Percentiles rank a stretch among this genome's conserved stretches.
Evolutionary conservation across 2,797 vertebrate species (phyloP).

Genomic region (Poecile montanus): DNA sequence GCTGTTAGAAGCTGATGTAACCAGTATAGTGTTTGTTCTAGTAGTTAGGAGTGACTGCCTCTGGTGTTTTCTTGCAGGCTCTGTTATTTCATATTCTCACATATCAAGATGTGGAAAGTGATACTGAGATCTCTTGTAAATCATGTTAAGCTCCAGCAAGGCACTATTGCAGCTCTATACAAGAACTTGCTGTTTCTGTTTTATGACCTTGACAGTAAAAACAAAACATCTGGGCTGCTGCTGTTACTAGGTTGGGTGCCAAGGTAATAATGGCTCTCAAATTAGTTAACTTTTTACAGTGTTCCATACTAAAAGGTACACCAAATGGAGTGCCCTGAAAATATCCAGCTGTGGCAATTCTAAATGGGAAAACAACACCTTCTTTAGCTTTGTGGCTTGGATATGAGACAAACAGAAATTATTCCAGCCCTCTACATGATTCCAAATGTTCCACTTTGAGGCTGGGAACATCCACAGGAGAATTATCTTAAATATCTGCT

Average conservation of each 20-base stretch:
- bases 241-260: not conserved
- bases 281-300: not conserved
- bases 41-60: not conserved
- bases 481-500: not conserved
- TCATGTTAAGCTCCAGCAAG: not conserved
- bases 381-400: not conserved
- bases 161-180: not conserved
- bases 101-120: not conserved
- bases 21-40: not conserved
- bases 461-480: not conserved
- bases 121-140: not conserved
- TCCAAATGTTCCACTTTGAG: not conserved
- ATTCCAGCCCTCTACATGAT: not conserved
- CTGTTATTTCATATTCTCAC: not conserved
- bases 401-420: not conserved
- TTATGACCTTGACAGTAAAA: not conserved
- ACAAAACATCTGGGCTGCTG: not conserved
- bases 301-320: not conserved
- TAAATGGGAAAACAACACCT: not conserved
- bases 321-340: not conserved
- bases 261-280: not conserved
- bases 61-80: not conserved
- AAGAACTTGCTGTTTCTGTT: not conserved
- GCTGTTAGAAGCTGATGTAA: not conserved
- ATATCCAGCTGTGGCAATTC: not conserved